Evolutionary conservation across 53 echinoderm and acorn worm genomes (phyloP).

Genomic region (Luidia sarsii): DNA sequence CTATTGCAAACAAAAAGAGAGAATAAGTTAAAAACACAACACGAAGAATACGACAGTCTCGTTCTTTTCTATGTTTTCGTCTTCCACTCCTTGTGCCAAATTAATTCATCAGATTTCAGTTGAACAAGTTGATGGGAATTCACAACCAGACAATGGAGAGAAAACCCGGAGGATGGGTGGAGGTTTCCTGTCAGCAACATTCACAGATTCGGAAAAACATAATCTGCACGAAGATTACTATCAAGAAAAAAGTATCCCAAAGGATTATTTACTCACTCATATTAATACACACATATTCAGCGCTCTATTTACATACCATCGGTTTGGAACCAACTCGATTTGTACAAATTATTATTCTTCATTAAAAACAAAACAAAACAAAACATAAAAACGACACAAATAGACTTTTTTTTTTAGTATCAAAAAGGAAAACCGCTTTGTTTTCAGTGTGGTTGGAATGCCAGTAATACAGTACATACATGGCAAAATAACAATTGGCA

Average conservation of each 20-base stretch:
- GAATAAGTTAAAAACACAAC: too few relatives aligned
- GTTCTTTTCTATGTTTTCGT: too few relatives aligned
- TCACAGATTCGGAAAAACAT: neutral
- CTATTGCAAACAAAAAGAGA: slow-evolving; percentile 25
- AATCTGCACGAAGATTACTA: neutral
- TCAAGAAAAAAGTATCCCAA: neutral
- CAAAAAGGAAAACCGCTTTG: too few relatives aligned
- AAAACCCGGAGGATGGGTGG: neutral
- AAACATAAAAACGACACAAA: slow-evolving; percentile 1
- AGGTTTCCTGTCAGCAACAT: neutral
- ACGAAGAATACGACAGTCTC: too few relatives aligned
- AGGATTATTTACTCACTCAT: slow-evolving; percentile 10
- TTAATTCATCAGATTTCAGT: slow-evolving; percentile 28
- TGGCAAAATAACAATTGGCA: too few relatives aligned
- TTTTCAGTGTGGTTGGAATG: too few relatives aligned
- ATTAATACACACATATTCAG: slow-evolving; percentile 23
- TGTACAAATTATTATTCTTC: neutral
- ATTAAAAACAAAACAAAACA: neutral
- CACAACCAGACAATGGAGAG: neutral
- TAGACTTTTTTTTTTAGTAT: too few relatives aligned
- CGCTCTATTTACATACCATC: slow-evolving; percentile 23
- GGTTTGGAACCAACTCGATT: slow-evolving; percentile 25
- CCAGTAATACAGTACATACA: too few relatives aligned
- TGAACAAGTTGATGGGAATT: slow-evolving; percentile 26
- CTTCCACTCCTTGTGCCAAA: neutral